A percentile compares a stretch with the other conserved stretches of the same genome.
These are phyloP conservation scores for Etheostoma cragini DNA, from an alignment of 2,113 vertebrate genomes.

Conservation along the genomic window DNA sequence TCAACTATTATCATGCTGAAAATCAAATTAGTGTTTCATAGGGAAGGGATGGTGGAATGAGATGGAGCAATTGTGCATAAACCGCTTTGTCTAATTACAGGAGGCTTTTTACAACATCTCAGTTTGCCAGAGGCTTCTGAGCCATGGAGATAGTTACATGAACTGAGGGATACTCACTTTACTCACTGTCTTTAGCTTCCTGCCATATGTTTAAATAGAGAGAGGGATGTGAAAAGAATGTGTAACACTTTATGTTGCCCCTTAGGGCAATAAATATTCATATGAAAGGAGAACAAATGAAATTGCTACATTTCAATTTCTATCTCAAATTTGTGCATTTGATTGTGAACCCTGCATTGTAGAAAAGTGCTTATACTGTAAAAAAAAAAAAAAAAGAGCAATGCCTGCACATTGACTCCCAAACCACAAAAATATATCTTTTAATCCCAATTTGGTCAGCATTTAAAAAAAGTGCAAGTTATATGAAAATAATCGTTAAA, in stretches of 20 bases:
- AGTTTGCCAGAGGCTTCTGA: constrained; percentile 64
- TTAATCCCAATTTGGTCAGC: background rate
- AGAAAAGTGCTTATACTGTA: background rate
- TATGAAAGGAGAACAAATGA: background rate
- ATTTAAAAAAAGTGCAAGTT: background rate
- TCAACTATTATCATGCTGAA: constrained; percentile 54
- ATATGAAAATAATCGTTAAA: background rate
- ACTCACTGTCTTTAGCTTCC: constrained; percentile 72
- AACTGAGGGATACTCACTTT: constrained; percentile 48
- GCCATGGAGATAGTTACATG: constrained; percentile 56
- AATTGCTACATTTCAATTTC: background rate
- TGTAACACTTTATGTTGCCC: constrained; percentile 40
- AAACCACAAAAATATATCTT: background rate
- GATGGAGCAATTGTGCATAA: constrained; percentile 50
- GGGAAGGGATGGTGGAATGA: constrained; percentile 31
- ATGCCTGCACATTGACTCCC: background rate
- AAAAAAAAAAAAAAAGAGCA: background rate
- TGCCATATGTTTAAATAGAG: constrained; percentile 65
- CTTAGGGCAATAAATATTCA: constrained; percentile 9
- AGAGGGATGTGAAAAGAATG: constrained; percentile 41
- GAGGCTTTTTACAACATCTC: constrained; percentile 56
- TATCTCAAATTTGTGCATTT: background rate
- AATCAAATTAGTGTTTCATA: constrained; percentile 54
- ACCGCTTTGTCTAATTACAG: constrained; percentile 67
- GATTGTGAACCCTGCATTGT: background rate